Percentiles rank a stretch among this genome's conserved stretches.
Evolutionary conservation across 2,113 vertebrate genomes (phyloP).

Genomic region (Podocnemis expansa): DNA sequence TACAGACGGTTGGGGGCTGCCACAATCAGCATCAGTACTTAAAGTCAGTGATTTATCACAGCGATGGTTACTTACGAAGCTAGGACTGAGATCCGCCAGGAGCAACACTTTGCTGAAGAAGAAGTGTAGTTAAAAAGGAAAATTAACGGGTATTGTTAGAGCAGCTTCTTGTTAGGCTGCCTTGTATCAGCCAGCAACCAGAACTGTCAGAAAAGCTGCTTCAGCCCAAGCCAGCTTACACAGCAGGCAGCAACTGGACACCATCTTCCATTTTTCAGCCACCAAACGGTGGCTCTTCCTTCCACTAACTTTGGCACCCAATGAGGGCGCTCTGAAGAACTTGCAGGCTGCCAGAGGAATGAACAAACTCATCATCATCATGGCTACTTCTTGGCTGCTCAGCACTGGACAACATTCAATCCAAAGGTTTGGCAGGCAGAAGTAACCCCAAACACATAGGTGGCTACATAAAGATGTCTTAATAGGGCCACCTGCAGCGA

Average conservation of each 20-base stretch:
- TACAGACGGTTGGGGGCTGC: conserved; percentile 1
- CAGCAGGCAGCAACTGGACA: neutral
- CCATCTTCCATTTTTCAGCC: neutral
- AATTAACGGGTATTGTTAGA: neutral
- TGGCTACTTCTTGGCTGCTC: neutral
- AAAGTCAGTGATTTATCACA: conserved; percentile 58
- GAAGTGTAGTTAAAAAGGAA: conserved; percentile 18
- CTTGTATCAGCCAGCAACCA: neutral
- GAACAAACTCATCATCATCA: rapidly evolving
- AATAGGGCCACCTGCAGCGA: neutral
- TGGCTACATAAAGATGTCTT: neutral
- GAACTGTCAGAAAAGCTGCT: neutral
- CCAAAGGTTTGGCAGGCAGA: neutral
- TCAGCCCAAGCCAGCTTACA: neutral
- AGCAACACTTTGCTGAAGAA: conserved; percentile 14
- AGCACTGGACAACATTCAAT: neutral
- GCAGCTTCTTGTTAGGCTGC: neutral
- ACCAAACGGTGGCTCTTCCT: rapidly evolving
- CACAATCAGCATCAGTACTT: conserved; percentile 3
- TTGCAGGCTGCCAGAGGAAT: neutral
- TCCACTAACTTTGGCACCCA: neutral
- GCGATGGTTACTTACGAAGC: conserved; percentile 44
- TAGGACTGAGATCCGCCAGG: conserved; percentile 21
- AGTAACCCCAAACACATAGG: neutral
- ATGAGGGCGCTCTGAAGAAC: neutral